Conservation (phyloP, 2,797 vertebrate genomes). For the Crocodylus rhombifer region DNA sequence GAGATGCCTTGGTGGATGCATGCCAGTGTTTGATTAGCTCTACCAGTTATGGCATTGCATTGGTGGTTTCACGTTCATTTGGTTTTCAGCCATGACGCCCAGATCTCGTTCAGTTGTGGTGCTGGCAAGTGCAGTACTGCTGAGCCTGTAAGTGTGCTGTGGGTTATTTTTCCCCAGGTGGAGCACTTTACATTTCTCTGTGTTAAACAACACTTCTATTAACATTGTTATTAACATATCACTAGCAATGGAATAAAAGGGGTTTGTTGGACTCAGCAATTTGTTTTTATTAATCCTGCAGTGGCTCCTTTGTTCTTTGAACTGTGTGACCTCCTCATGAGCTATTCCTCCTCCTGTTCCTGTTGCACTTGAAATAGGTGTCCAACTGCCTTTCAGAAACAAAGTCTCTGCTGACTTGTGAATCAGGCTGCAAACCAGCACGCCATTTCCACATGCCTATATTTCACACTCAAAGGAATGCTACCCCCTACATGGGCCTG, state of each 20-base stretch:
- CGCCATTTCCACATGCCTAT: constrained; percentile 55
- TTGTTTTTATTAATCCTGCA: constrained; percentile 24
- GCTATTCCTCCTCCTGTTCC: constrained; percentile 57
- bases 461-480: constrained; percentile 50
- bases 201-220: no score
- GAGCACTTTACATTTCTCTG: no score
- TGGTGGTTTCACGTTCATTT: no score
- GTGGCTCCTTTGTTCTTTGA: background rate
- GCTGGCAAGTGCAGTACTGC: no score
- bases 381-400: constrained; percentile 31
- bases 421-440: constrained; percentile 45
- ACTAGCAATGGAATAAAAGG: constrained; percentile 5
- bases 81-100: no score
- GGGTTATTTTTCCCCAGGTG: no score
- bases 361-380: constrained; percentile 51
- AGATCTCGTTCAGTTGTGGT: no score
- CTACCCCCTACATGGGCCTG: constrained; percentile 64
- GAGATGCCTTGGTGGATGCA: no score
- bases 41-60: no score
- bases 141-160: no score
- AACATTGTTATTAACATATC: background rate
- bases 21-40: no score
- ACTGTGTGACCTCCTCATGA: background rate
- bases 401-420: constrained; percentile 50
- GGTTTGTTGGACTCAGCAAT: constrained; percentile 39